Conservation (phyloP, 2,888 invertebrate species). For the Eugnorisma glareosa region DNA sequence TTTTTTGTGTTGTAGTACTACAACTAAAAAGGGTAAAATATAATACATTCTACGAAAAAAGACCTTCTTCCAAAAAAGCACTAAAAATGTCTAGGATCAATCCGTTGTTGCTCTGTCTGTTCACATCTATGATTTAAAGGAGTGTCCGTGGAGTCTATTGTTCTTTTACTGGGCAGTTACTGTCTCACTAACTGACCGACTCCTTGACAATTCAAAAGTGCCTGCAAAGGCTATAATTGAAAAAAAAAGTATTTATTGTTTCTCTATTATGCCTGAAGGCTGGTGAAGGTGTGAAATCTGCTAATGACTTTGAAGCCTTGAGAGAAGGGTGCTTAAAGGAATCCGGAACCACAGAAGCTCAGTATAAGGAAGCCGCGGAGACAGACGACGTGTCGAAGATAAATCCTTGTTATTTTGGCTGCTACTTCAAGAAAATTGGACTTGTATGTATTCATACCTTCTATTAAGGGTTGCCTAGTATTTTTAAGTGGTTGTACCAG, state of each 20-base stretch:
- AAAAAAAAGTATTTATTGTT: background rate
- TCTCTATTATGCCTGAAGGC: background rate
- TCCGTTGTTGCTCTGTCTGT: background rate
- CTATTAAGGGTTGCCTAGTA: background rate
- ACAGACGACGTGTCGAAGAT: background rate
- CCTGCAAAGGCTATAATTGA: no score
- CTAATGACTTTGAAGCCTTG: accelerated
- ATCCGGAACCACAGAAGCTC: no score
- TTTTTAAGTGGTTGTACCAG: background rate
- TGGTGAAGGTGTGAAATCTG: background rate
- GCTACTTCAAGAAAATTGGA: constrained; percentile 12
- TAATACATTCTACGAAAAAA: no score
- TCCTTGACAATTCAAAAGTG: background rate
- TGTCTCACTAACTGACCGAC: background rate
- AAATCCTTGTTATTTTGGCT: constrained; percentile 19
- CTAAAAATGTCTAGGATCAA: no score
- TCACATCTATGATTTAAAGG: background rate
- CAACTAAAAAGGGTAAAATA: no score
- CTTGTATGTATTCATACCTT: background rate
- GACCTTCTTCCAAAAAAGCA: no score
- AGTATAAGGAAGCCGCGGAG: no score
- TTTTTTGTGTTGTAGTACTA: no score
- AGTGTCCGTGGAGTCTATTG: background rate
- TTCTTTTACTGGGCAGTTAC: background rate
- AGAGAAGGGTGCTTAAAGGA: background rate